Percentiles rank a stretch among this genome's conserved stretches.
phyloP scores from a whole-genome alignment of 2,113 vertebrate species.

The Seriola rivoliana region DNA sequence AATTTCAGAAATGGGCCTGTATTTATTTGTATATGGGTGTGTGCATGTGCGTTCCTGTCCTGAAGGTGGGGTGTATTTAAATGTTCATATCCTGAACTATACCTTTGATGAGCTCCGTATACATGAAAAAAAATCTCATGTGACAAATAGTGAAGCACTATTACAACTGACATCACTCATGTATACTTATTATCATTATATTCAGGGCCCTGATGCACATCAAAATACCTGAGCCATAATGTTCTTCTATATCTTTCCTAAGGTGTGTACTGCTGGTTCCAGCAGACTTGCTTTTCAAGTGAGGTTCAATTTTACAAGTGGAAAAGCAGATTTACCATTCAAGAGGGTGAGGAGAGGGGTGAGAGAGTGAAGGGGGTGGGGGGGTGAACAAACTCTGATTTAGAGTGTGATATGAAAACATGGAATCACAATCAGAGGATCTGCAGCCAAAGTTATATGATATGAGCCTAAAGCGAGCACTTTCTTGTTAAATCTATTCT shows the following conservation, averaged over 20 bases:
- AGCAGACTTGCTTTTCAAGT: slow-evolving; percentile 30
- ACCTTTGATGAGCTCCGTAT: slow-evolving; percentile 26
- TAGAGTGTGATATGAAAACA: slow-evolving; percentile 65
- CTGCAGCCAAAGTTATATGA: slow-evolving; percentile 41
- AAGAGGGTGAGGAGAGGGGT: slow-evolving; percentile 22
- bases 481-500: slow-evolving; percentile 61
- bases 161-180: too few relatives aligned
- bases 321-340: slow-evolving; percentile 65
- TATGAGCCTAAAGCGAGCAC: slow-evolving; percentile 37
- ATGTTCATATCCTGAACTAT: slow-evolving; percentile 29
- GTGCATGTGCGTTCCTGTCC: slow-evolving; percentile 19
- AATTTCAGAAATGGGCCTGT: slow-evolving; percentile 44
- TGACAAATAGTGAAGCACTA: too few relatives aligned
- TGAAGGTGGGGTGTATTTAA: slow-evolving; percentile 42
- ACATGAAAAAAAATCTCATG: slow-evolving; percentile 3
- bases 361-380: background rate
- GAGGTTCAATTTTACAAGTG: slow-evolving; percentile 60
- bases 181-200: background rate
- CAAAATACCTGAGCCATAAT: background rate
- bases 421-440: slow-evolving; percentile 63
- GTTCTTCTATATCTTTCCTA: background rate
- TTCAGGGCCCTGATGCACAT: background rate
- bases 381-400: slow-evolving; percentile 49
- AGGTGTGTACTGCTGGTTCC: background rate
- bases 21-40: slow-evolving; percentile 46